These are phyloP conservation scores for Tylochromis polylepis DNA, from an alignment of 2,113 vertebrate genomes.

Conservation along the genomic window DNA sequence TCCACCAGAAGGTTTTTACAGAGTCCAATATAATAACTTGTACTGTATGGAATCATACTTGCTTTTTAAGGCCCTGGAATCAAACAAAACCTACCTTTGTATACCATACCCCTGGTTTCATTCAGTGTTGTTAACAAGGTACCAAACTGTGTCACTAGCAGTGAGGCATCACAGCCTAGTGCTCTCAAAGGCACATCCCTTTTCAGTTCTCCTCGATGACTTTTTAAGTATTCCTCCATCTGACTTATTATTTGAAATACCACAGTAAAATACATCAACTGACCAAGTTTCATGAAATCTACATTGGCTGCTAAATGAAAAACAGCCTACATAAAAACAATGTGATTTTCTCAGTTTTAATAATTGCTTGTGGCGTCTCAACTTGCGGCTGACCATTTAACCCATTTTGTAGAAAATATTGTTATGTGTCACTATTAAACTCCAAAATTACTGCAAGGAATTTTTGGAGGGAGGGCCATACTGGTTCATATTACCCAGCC, in stretches of 20 bases:
- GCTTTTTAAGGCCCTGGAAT: not conserved
- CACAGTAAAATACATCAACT: not conserved
- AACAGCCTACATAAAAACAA: not conserved
- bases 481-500: not conserved
- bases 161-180: not conserved
- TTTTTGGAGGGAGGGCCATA: not conserved
- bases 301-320: not conserved
- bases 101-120: not conserved
- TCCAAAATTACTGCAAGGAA: not conserved
- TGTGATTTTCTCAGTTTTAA: not conserved
- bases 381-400: not conserved
- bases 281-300: not conserved
- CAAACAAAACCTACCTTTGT: not conserved
- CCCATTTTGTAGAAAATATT: not conserved
- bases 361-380: not conserved
- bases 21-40: not conserved
- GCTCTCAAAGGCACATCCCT: not conserved
- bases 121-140: not conserved
- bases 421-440: not conserved
- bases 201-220: not conserved
- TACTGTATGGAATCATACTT: not conserved
- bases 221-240: not conserved
- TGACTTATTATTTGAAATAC: not conserved
- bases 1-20: not conserved
- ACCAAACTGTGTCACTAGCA: not conserved